A percentile compares a stretch with the other conserved stretches of the same genome.
phyloP scores from a whole-genome alignment of 2,797 vertebrate species.

The Myotis findleyi region DNA sequence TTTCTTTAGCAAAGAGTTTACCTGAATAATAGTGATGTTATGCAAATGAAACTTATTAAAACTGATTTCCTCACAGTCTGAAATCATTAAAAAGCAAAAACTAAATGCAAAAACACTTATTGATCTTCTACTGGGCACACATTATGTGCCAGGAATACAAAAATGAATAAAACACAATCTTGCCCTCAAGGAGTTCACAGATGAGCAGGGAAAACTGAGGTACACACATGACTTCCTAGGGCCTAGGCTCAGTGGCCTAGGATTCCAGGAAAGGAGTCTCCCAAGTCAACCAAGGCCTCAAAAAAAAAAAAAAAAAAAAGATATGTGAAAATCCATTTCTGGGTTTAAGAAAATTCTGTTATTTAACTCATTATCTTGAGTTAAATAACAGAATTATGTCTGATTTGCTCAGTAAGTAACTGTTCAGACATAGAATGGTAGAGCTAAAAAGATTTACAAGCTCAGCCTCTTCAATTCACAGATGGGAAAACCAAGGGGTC shows the following conservation, averaged over 20 bases:
- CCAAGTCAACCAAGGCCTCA: background rate
- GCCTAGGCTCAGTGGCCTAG: background rate
- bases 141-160: background rate
- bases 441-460: background rate
- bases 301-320: background rate
- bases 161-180: background rate
- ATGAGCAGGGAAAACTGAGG: background rate
- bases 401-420: background rate
- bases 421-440: background rate
- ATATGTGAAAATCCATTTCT: background rate
- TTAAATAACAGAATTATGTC: background rate
- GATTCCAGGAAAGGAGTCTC: background rate
- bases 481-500: background rate
- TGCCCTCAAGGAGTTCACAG: background rate
- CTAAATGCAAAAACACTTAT: background rate
- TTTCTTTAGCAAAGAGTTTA: background rate
- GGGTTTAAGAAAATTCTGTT: background rate
- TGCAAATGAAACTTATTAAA: background rate
- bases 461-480: background rate
- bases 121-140: background rate
- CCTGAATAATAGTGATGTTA: background rate
- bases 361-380: background rate
- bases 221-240: background rate
- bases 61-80: background rate
- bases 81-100: slow-evolving; percentile 46